phyloP scores from a whole-genome alignment of 2,888 invertebrate genomes.

The Hirtodrosophila confusa region DNA sequence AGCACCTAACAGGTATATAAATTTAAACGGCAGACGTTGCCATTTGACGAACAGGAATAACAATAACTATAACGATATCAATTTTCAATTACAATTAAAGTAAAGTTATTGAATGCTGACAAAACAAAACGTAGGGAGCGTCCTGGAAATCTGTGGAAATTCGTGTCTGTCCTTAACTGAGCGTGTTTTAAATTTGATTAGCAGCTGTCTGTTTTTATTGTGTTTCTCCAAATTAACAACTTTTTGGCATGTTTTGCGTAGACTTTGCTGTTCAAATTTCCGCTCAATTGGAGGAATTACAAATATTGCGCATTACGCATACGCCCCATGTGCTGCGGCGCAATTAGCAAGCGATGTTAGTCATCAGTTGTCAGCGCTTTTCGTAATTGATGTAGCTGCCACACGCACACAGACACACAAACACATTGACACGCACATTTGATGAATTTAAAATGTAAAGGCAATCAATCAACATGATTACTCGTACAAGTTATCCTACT shows the following conservation, averaged over 20 bases:
- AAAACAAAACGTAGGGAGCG: conserved; percentile 13
- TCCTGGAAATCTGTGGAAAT: neutral
- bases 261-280: conserved; percentile 8
- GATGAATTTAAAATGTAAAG: conserved; percentile 24
- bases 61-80: neutral
- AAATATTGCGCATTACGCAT: conserved; percentile 43
- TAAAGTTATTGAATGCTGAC: conserved; percentile 26
- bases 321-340: conserved; percentile 38
- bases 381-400: conserved; percentile 57
- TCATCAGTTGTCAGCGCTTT: conserved; percentile 21
- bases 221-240: conserved; percentile 3
- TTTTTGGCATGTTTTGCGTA: conserved; percentile 4
- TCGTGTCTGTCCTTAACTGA: too few species aligned
- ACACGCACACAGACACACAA: neutral
- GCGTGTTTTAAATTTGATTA: conserved; percentile 3
- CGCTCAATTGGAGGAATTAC: conserved; percentile 17
- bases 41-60: conserved; percentile 19
- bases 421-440: neutral
- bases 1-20: conserved; percentile 2
- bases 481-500: conserved; percentile 39
- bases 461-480: conserved; percentile 68
- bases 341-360: conserved; percentile 41
- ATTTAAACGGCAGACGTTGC: conserved; percentile 11
- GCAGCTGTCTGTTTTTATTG: neutral
- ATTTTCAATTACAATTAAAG: conserved; percentile 28